A percentile compares a stretch with the other conserved stretches of the same genome.
These are phyloP conservation scores for Andrena trimmerana DNA, from an alignment of 2,888 invertebrate genomes.

Conservation along the genomic window DNA sequence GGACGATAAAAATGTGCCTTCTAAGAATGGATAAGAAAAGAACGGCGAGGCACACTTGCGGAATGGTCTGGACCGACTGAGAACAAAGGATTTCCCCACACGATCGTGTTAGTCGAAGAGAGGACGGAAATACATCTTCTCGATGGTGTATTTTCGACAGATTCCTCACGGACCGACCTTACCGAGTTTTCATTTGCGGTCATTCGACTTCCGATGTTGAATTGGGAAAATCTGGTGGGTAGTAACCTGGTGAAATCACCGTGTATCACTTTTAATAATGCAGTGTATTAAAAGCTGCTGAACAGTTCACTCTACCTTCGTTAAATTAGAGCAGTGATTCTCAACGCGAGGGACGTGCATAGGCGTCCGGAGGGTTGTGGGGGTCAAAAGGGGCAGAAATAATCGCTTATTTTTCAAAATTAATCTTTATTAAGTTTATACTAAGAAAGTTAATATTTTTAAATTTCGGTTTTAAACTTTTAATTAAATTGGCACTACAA, in stretches of 20 bases:
- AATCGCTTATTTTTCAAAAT: no score
- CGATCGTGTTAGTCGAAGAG: background rate
- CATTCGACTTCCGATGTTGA: no score
- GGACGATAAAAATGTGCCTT: background rate
- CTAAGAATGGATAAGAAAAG: conserved; percentile 7
- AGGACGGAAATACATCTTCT: background rate
- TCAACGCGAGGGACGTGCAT: background rate
- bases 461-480: no score
- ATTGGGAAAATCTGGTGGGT: background rate
- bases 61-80: background rate
- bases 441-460: no score
- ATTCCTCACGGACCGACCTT: no score
- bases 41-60: background rate
- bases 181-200: no score
- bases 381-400: no score
- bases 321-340: background rate
- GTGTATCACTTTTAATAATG: background rate
- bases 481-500: no score
- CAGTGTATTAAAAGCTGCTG: background rate
- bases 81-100: conserved; percentile 2
- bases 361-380: no score
- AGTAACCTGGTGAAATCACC: no score
- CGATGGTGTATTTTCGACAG: no score
- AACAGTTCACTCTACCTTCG: background rate
- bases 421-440: no score